Evolutionary conservation across 2,797 vertebrate species (phyloP).

Genomic region (Tarsius wallacei): DNA sequence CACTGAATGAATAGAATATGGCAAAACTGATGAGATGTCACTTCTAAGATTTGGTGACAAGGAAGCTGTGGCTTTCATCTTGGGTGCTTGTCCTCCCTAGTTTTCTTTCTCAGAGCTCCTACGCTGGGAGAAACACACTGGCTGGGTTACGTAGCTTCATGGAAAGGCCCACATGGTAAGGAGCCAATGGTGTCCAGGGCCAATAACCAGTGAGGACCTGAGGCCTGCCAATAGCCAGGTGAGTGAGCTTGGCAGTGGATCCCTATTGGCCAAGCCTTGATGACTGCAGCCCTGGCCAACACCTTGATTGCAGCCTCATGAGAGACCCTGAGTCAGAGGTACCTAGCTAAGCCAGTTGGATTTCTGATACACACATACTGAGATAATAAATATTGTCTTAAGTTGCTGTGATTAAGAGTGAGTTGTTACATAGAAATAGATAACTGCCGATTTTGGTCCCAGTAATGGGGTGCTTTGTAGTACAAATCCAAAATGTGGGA

Average conservation of each 20-base stretch:
- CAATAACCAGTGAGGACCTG: neutral
- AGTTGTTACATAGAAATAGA: neutral
- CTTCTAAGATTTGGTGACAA: neutral
- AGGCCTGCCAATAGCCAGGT: neutral
- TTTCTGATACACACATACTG: neutral
- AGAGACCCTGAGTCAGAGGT: neutral
- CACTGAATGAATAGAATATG: neutral
- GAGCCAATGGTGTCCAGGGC: neutral
- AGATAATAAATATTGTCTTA: neutral
- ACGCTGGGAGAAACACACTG: neutral
- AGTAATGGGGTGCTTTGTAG: neutral
- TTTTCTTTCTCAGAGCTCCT: neutral
- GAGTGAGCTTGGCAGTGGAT: neutral
- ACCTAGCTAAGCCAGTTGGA: neutral
- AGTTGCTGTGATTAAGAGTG: neutral
- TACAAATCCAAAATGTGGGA: neutral
- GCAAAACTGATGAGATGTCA: neutral
- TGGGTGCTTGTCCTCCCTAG: neutral
- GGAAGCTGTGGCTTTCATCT: neutral
- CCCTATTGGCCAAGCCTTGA: neutral
- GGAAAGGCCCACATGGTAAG: neutral
- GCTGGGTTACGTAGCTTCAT: neutral
- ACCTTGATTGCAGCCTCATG: neutral
- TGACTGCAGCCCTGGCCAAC: neutral
- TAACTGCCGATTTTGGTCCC: neutral